These are phyloP conservation scores for Drosophila paramelanica DNA, from an alignment of 2,888 invertebrate species.

Conservation along the genomic window DNA sequence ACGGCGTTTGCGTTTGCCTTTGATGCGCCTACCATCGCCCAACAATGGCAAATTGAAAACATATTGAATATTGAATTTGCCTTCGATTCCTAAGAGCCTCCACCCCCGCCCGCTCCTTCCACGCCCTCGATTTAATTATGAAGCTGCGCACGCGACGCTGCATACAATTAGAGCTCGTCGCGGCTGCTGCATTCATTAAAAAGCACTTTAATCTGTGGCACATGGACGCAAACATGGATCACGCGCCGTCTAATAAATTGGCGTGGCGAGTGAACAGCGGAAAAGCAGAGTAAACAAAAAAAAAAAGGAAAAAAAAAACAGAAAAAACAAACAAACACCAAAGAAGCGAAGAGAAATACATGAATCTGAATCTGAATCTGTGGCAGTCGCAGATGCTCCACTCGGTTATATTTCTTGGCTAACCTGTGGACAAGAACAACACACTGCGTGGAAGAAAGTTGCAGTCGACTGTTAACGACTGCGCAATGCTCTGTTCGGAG, in stretches of 20 bases:
- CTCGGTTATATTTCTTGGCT: conserved; percentile 58
- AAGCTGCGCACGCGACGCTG: conserved; percentile 52
- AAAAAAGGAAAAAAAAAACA: conserved; percentile 23
- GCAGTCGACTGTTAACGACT: neutral
- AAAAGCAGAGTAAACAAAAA: conserved; percentile 30
- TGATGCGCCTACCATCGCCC: conserved; percentile 42
- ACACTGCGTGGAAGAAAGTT: neutral
- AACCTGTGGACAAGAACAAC: conserved; percentile 33
- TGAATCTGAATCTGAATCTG: conserved; percentile 48
- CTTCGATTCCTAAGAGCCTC: neutral
- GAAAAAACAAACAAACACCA: neutral
- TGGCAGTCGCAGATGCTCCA: conserved; percentile 46
- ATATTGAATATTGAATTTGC: conserved; percentile 72
- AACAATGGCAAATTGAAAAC: conserved; percentile 70
- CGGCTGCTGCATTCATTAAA: conserved; percentile 65
- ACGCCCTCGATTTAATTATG: conserved; percentile 53
- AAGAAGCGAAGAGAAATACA: conserved; percentile 15
- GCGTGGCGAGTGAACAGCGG: conserved; percentile 39
- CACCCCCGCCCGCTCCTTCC: neutral
- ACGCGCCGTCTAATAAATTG: conserved; percentile 73
- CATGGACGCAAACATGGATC: conserved; percentile 61
- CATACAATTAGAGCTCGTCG: conserved; percentile 59
- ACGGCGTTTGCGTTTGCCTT: conserved; percentile 64
- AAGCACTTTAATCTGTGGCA: conserved; percentile 67
- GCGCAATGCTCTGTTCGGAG: neutral